A percentile compares a stretch with the other conserved stretches of the same genome.
phyloP scores from a whole-genome alignment of 2,888 invertebrate genomes.

The Tachina lurida region DNA sequence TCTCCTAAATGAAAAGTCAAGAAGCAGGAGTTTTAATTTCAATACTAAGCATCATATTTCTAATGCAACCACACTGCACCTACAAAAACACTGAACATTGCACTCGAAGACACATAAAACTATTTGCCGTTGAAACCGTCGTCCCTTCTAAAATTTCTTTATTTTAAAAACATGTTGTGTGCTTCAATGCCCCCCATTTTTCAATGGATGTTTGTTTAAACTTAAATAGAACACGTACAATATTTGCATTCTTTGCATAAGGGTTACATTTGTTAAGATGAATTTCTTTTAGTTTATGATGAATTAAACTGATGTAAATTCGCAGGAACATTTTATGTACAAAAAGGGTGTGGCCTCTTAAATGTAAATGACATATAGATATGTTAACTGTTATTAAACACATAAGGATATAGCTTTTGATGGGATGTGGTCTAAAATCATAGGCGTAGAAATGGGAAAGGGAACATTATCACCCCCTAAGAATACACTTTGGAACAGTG shows the following conservation, averaged over 20 bases:
- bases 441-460: too few relatives aligned
- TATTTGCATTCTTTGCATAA: constrained; percentile 49
- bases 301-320: constrained; percentile 19
- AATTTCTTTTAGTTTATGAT: constrained; percentile 50
- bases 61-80: background rate
- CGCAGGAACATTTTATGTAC: background rate
- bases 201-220: constrained; percentile 15
- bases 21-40: constrained; percentile 27
- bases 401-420: too few relatives aligned
- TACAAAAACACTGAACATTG: background rate
- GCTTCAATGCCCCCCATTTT: constrained; percentile 10
- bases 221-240: constrained; percentile 46
- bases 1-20: constrained; percentile 8
- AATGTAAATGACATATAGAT: background rate
- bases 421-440: too few relatives aligned
- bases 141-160: constrained; percentile 15
- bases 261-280: constrained; percentile 59
- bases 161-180: background rate
- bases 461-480: too few relatives aligned
- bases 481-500: too few relatives aligned
- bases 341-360: background rate
- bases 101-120: background rate
- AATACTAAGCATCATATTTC: constrained; percentile 12
- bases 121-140: background rate
- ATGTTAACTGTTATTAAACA: background rate